A percentile compares a stretch with the other conserved stretches of the same genome.
Evolutionary conservation across 1,140 invertebrate genomes (phyloP).

Genomic region (Neomicropteryx cornuta): DNA sequence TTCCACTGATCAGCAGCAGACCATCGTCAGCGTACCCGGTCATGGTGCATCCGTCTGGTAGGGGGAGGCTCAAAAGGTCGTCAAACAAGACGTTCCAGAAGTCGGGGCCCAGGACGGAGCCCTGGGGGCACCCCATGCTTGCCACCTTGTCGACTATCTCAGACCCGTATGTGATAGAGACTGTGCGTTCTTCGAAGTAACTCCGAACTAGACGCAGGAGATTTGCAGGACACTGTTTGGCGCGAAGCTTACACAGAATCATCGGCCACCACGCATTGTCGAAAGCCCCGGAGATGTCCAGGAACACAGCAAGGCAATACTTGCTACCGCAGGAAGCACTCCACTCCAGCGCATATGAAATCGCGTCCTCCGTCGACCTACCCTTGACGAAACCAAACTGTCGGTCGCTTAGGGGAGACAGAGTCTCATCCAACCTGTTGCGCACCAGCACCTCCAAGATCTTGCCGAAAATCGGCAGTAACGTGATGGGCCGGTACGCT

Average conservation of each 20-base stretch:
- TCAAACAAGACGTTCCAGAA: constrained; percentile 34
- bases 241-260: constrained; percentile 16
- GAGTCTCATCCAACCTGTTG: constrained; percentile 10
- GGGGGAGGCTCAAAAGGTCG: constrained; percentile 18
- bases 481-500: constrained; percentile 28
- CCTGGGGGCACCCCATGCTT: constrained; percentile 32
- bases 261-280: constrained; percentile 28
- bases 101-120: constrained; percentile 28
- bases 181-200: constrained; percentile 21
- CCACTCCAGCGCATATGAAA: constrained; percentile 10
- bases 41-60: constrained; percentile 8
- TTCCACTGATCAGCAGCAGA: constrained; percentile 17
- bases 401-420: constrained; percentile 10
- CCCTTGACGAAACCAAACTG: constrained; percentile 24
- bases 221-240: constrained; percentile 12
- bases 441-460: constrained; percentile 24
- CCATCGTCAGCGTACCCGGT: constrained; percentile 29
- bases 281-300: constrained; percentile 37
- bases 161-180: constrained; percentile 10
- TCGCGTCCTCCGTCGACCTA: constrained; percentile 26
- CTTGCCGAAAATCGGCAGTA: constrained; percentile 27
- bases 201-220: constrained; percentile 17
- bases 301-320: constrained; percentile 19
- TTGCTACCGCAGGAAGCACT: constrained; percentile 3
- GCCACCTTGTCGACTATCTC: constrained; percentile 10